Evolutionary conservation across 2,113 vertebrate species (phyloP), one percentile per base, ranked within the genome.

Genomic region (Toxotes jaculatrix): DNA sequence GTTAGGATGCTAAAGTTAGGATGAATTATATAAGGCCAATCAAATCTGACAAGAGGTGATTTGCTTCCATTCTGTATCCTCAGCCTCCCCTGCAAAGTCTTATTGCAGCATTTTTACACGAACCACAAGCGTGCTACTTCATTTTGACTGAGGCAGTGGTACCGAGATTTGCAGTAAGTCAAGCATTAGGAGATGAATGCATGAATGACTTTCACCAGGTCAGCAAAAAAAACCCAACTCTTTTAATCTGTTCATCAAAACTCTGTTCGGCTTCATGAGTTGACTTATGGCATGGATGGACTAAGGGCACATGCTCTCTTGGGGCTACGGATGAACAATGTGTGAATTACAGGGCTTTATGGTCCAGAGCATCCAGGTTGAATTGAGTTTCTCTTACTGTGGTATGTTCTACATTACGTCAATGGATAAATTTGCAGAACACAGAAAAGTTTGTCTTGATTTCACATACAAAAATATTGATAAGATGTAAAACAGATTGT

Each of bases 161-260:
- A 23, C 23, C 47, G 34, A 66, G 36, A 62, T 32, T 21, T 66
- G 47, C 73, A 60, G 31, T 80, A 80, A 87, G 34, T 84, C 81
- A 74, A 21, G 49, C 27, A 7, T 38, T 14, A 43, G 67, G 5
- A 34, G 65, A 71, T 36, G 51, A 75, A 83, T 8, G 38, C 55
- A 70, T 43, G 69, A 60, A 55, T 55, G 83, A 68, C 16, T 85
- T 88, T 83, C 14, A 59, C n/a, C 53, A 19, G 38, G 71, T 88
- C 85, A 76, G 77, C 70, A 80, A 47, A 45, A 71, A 78, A 62
- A 21, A 1, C 9, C 21, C 7, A 27, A 4, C 10, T 67, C 56
- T 40, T 49, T 82, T 85, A 55, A 67, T 45, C 79, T 71, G 55
- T 64, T 87, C 53, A 72, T 77, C 62, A 86, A 72, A 80, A 86